Evolutionary conservation across 1,140 invertebrate genomes (phyloP).

Genomic region (Drosophila kohkoa): DNA sequence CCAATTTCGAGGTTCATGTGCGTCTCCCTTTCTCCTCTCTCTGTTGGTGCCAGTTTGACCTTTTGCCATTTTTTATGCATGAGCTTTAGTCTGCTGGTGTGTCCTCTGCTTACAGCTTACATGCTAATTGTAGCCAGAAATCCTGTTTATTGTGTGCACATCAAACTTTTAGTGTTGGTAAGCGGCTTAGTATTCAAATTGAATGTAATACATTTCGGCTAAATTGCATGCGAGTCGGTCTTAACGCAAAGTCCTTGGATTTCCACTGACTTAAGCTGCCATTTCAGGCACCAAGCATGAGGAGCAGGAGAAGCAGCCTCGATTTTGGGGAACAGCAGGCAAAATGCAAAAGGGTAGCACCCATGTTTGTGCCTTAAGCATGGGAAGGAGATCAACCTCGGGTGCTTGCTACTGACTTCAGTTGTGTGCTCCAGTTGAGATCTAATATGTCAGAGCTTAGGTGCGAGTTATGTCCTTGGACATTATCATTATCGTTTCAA

Average conservation of each 20-base stretch:
- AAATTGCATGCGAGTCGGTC: slow-evolving; percentile 80
- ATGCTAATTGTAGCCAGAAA: slow-evolving; percentile 82
- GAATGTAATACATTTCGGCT: slow-evolving; percentile 81
- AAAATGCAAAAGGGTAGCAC: slow-evolving; percentile 29
- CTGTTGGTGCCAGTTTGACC: slow-evolving; percentile 17
- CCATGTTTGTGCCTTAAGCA: slow-evolving; percentile 22
- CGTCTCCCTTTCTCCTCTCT: slow-evolving; percentile 11
- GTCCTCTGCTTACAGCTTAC: slow-evolving; percentile 61
- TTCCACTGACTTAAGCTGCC: slow-evolving; percentile 71
- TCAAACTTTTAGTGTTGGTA: slow-evolving; percentile 84
- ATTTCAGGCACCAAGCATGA: slow-evolving; percentile 25
- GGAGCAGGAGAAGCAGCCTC: neutral
- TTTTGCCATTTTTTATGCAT: slow-evolving; percentile 28
- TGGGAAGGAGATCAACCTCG: slow-evolving; percentile 28
- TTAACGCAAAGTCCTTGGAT: slow-evolving; percentile 70
- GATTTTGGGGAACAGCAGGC: neutral
- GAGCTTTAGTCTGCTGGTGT: slow-evolving; percentile 20
- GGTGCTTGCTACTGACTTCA: neutral
- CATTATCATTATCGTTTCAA: slow-evolving; percentile 29
- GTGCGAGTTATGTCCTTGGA: slow-evolving; percentile 20
- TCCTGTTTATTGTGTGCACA: slow-evolving; percentile 83
- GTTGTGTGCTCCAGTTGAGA: slow-evolving; percentile 2
- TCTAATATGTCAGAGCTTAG: slow-evolving; percentile 47
- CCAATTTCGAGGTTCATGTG: slow-evolving; percentile 67
- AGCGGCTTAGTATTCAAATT: slow-evolving; percentile 83